These are phyloP conservation scores for Neostethus bicornis DNA, from an alignment of 2,797 vertebrate species.

Conservation along the genomic window DNA sequence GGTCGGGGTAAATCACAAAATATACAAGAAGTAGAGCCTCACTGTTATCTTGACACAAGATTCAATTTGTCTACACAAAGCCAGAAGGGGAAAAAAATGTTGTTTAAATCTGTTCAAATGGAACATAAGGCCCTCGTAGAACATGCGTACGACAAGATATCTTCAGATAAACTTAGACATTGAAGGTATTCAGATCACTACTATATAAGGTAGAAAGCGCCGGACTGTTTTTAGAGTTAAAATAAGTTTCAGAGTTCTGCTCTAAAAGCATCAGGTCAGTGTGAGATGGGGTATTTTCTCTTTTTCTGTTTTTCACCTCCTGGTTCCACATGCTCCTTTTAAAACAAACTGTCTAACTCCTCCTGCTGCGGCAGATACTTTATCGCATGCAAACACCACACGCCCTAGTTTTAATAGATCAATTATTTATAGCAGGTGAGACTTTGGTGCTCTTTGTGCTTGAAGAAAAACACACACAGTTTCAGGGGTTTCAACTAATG, in stretches of 20 bases:
- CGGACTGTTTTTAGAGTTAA: conserved; percentile 69
- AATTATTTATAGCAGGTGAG: conserved; percentile 82
- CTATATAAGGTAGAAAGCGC: conserved; percentile 23
- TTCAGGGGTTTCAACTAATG: conserved; percentile 54
- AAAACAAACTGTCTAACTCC: conserved; percentile 55
- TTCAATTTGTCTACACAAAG: too few relatives aligned
- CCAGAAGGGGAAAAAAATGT: too few relatives aligned
- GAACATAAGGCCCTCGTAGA: too few relatives aligned
- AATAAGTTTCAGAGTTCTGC: conserved; percentile 42
- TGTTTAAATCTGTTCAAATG: too few relatives aligned
- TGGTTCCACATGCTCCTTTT: conserved; percentile 39
- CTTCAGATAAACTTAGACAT: too few relatives aligned
- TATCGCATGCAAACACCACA: conserved; percentile 73
- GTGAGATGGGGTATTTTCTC: conserved; percentile 48
- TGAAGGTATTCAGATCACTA: too few relatives aligned
- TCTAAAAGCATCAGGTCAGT: conserved; percentile 44
- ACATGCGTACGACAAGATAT: too few relatives aligned
- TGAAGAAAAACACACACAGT: conserved; percentile 29
- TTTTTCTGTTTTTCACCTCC: conserved; percentile 22
- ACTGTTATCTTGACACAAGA: too few relatives aligned
- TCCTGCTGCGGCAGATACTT: conserved; percentile 62
- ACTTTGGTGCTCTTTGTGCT: conserved; percentile 57
- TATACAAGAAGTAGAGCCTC: too few relatives aligned
- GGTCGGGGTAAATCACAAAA: too few relatives aligned
- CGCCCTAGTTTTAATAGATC: conserved; percentile 79